These are phyloP conservation scores for Acrocephalus kingi DNA, from an alignment of 2,113 vertebrate genomes.

Conservation along the genomic window DNA sequence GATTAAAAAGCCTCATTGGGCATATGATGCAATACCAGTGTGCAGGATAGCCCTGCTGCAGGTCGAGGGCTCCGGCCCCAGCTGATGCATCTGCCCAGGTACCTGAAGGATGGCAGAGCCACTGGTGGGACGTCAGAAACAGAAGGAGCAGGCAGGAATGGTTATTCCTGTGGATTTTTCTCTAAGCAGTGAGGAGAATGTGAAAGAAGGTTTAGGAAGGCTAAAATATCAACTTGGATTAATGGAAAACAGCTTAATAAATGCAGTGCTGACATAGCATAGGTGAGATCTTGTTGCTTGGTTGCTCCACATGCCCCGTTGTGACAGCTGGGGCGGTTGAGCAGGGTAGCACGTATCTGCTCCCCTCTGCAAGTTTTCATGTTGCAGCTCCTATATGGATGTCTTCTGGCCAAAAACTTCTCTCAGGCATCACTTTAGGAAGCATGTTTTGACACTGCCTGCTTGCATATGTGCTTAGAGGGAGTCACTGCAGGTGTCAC, in stretches of 20 bases:
- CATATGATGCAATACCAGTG: fast-evolving
- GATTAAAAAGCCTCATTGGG: background rate
- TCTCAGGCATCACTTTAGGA: background rate
- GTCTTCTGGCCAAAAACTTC: background rate
- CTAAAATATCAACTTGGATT: background rate
- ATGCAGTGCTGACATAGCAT: background rate
- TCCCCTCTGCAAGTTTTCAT: background rate
- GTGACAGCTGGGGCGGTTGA: background rate
- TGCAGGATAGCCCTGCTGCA: background rate
- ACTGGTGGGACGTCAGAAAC: background rate
- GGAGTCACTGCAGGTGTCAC: slow-evolving; percentile 4
- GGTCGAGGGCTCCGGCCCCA: fast-evolving
- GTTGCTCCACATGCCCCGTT: fast-evolving
- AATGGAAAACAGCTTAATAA: background rate
- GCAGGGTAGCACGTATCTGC: fast-evolving
- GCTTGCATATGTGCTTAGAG: background rate
- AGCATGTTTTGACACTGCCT: slow-evolving; percentile 15
- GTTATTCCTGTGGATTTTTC: background rate
- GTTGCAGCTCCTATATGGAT: background rate
- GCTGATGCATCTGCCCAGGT: background rate
- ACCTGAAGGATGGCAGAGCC: background rate
- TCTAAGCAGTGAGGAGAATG: background rate
- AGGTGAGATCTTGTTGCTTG: background rate
- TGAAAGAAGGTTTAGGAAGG: background rate
- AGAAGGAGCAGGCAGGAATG: background rate